Conservation (phyloP, 2,797 vertebrate species). For the Anas georgica region DNA sequence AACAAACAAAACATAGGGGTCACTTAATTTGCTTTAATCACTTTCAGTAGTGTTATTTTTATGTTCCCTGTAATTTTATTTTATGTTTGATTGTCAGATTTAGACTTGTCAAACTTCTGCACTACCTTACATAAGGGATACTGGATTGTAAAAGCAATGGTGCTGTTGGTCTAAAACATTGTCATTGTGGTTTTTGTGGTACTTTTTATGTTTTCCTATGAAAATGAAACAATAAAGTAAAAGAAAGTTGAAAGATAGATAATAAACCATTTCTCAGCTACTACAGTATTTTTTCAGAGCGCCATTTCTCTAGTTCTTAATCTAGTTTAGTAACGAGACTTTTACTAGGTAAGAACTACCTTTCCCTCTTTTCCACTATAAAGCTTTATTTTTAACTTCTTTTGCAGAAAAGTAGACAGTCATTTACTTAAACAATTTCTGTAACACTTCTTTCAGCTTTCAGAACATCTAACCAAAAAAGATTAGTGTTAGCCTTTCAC, state of each 20-base stretch:
- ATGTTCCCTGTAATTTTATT: not conserved
- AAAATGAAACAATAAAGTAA: not conserved
- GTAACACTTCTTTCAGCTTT: not conserved
- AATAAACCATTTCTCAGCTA: not conserved
- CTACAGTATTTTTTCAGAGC: not conserved
- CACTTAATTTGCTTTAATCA: not conserved
- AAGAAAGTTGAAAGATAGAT: not conserved
- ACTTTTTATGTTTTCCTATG: not conserved
- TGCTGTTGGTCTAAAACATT: not conserved
- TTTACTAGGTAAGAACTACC: not conserved
- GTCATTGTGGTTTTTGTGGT: not conserved
- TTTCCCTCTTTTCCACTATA: not conserved
- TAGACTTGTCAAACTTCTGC: not conserved
- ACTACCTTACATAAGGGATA: not conserved
- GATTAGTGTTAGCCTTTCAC: not conserved
- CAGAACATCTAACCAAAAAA: not conserved
- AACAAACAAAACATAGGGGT: rapidly evolving
- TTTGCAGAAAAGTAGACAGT: not conserved
- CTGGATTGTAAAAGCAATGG: not conserved
- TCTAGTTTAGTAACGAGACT: not conserved
- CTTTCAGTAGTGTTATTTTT: not conserved
- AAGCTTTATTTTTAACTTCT: not conserved
- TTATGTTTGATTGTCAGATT: not conserved
- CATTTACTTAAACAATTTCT: not conserved
- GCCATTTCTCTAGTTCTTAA: not conserved